A percentile compares a stretch with the other conserved stretches of the same genome.
These are phyloP conservation scores for Metellina segmentata DNA, from an alignment of 2,888 invertebrate species.

Conservation along the genomic window DNA sequence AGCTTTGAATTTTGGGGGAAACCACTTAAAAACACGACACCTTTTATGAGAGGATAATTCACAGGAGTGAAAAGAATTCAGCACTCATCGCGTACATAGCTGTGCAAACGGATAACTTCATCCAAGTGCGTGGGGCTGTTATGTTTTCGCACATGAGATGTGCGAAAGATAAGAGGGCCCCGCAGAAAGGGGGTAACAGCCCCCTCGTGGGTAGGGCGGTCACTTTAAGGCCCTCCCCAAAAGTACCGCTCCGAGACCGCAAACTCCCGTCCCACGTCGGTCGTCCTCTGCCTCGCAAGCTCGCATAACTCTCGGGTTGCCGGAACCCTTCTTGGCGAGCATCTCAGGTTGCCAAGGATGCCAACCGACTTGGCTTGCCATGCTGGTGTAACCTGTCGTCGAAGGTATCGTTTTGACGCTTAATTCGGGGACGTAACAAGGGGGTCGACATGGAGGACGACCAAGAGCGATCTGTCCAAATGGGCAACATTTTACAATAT, in stretches of 20 bases:
- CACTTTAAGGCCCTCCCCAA: slow-evolving; percentile 70
- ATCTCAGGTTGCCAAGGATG: background rate
- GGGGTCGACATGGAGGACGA: too few relatives aligned
- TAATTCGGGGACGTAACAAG: too few relatives aligned
- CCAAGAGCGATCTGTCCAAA: too few relatives aligned
- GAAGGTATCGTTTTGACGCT: too few relatives aligned
- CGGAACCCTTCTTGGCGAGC: slow-evolving; percentile 31
- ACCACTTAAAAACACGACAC: too few relatives aligned
- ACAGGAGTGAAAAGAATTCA: too few relatives aligned
- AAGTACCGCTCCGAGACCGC: slow-evolving; percentile 72
- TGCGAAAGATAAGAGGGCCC: slow-evolving; percentile 57
- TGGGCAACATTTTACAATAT: too few relatives aligned
- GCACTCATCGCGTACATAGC: too few relatives aligned
- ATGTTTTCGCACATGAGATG: background rate
- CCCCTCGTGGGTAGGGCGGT: slow-evolving; percentile 65
- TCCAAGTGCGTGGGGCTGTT: background rate
- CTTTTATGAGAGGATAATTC: too few relatives aligned
- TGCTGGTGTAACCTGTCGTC: too few relatives aligned
- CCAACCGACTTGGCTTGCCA: background rate
- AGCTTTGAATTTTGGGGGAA: too few relatives aligned
- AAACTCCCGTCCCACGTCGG: slow-evolving; percentile 63
- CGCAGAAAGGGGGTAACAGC: slow-evolving; percentile 63
- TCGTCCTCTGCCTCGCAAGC: slow-evolving; percentile 36
- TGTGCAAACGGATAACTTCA: too few relatives aligned
- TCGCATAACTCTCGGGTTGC: slow-evolving; percentile 61